phyloP scores from a whole-genome alignment of 2,888 invertebrate genomes.

The Therioaphis trifolii region DNA sequence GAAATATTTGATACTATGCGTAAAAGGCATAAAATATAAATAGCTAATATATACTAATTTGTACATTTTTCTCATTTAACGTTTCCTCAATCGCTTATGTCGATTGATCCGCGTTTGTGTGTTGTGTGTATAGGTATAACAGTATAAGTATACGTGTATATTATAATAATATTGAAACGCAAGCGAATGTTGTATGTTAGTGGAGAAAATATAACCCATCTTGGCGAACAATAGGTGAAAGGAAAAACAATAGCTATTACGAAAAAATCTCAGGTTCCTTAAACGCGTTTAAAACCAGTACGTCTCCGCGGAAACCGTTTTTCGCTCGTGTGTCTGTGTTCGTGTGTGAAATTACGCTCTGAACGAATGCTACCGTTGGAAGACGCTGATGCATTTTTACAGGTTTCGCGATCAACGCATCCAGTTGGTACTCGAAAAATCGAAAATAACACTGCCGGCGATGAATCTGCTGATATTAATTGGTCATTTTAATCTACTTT shows the following conservation, averaged over 20 bases:
- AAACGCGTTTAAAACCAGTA: neutral
- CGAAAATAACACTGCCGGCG: too few relatives aligned
- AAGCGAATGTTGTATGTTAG: too few relatives aligned
- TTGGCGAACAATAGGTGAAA: constrained; percentile 41
- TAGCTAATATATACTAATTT: neutral
- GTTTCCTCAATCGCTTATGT: neutral
- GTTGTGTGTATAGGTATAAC: neutral
- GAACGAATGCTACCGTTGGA: too few relatives aligned
- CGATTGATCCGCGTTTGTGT: neutral
- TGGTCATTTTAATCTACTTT: neutral
- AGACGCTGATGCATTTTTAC: too few relatives aligned
- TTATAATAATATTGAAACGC: neutral
- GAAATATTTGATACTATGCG: too few relatives aligned
- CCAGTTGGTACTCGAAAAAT: neutral
- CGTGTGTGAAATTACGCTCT: too few relatives aligned
- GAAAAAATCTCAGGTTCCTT: too few relatives aligned
- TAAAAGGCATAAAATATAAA: neutral
- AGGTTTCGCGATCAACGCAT: constrained; percentile 8
- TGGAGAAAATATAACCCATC: neutral
- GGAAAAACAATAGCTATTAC: constrained; percentile 43
- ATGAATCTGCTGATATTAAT: neutral
- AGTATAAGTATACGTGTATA: neutral
- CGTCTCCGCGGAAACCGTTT: neutral
- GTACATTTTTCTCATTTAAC: neutral
- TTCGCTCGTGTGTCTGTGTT: too few relatives aligned